A percentile compares a stretch with the other conserved stretches of the same genome.
phyloP scores from a whole-genome alignment of 1,140 invertebrate species.

The Drosophila yakuba region DNA sequence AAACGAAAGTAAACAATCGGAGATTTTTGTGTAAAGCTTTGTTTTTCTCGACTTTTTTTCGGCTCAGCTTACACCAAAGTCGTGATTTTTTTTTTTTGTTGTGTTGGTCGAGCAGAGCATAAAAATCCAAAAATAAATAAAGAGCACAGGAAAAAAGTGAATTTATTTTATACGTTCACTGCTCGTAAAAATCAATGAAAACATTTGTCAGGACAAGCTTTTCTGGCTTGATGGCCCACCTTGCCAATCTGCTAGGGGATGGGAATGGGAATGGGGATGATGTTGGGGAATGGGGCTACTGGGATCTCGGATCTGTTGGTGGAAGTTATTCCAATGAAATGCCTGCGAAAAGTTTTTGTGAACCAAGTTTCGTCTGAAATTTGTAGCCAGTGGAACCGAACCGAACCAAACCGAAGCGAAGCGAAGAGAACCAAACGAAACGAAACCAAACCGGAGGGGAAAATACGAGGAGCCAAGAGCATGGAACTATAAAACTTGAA shows the following conservation, averaged over 20 bases:
- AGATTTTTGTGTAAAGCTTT: conserved; percentile 29
- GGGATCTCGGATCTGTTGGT: not conserved
- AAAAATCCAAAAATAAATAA: conserved; percentile 34
- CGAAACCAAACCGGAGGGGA: conserved; percentile 1
- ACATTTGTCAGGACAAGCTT: conserved; percentile 55
- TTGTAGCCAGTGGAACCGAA: conserved; percentile 48
- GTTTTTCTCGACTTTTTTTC: not conserved
- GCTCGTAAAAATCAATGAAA: conserved; percentile 82
- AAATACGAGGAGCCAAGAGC: conserved; percentile 19
- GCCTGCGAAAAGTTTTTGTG: conserved; percentile 55
- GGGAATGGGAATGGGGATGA: not conserved
- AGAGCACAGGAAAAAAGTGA: conserved; percentile 41
- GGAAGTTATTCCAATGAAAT: conserved; percentile 54
- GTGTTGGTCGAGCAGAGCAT: not conserved
- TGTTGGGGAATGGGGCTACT: not conserved
- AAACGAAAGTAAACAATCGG: conserved; percentile 34
- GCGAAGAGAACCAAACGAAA: no score
- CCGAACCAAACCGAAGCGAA: no score
- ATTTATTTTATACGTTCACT: conserved; percentile 76
- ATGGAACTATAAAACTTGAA: conserved; percentile 74
- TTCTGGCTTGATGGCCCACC: conserved; percentile 41
- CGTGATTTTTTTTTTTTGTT: conserved; percentile 26
- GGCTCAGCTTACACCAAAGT: conserved; percentile 25
- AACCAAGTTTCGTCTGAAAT: conserved; percentile 76
- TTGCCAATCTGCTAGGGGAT: conserved; percentile 11